phyloP scores from a whole-genome alignment of 2,888 invertebrate genomes.

The Microplitis manilae region DNA sequence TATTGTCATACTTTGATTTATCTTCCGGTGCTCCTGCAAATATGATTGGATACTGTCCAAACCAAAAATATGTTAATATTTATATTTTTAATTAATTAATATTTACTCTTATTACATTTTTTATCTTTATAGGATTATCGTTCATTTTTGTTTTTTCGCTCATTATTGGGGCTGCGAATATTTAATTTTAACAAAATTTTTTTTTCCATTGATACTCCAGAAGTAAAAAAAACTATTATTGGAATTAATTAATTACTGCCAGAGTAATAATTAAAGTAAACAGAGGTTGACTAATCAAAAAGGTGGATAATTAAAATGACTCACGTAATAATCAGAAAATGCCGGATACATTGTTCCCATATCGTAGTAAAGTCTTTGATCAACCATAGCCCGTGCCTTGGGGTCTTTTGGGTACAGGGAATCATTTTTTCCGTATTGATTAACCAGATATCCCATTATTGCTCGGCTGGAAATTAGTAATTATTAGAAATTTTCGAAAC shows the following conservation, averaged over 20 bases:
- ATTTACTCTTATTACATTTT: background rate
- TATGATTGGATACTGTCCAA: slow-evolving; percentile 69
- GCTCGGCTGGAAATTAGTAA: slow-evolving; percentile 74
- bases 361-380: slow-evolving; percentile 78
- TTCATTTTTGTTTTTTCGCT: no score
- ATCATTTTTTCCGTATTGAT: slow-evolving; percentile 79
- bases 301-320: slow-evolving; percentile 58
- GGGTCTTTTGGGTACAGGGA: slow-evolving; percentile 78
- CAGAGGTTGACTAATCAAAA: background rate
- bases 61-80: slow-evolving; percentile 18
- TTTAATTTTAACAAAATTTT: no score
- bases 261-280: background rate
- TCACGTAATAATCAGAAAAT: slow-evolving; percentile 76
- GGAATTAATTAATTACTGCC: no score
- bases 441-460: slow-evolving; percentile 78
- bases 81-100: background rate
- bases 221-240: no score
- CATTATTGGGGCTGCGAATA: no score
- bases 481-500: background rate
- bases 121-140: no score
- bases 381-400: slow-evolving; percentile 76
- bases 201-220: no score
- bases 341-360: slow-evolving; percentile 75
- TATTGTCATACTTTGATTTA: slow-evolving; percentile 79
- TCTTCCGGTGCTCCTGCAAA: slow-evolving; percentile 73